Percentiles rank a stretch among this genome's conserved stretches.
Evolutionary conservation across 2,888 invertebrate genomes (phyloP).

Genomic region (Nineta flava): DNA sequence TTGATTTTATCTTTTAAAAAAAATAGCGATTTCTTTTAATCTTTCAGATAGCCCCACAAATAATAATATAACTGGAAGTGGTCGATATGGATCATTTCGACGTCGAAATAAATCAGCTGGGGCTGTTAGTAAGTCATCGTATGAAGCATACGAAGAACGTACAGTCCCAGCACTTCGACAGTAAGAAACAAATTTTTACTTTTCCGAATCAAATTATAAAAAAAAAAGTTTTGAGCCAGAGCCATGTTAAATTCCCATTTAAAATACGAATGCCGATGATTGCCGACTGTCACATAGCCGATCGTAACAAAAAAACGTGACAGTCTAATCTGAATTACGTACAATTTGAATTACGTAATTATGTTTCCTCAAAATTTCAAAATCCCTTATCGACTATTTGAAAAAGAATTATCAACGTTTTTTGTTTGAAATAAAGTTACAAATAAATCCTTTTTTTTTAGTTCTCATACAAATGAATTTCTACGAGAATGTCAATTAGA

Average conservation of each 20-base stretch:
- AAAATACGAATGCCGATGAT: neutral
- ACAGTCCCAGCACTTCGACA: slow-evolving; percentile 71
- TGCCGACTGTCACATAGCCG: neutral
- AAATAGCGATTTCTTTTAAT: slow-evolving; percentile 11
- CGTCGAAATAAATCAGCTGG: slow-evolving; percentile 50
- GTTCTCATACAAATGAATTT: slow-evolving; percentile 72
- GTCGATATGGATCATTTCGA: slow-evolving; percentile 35
- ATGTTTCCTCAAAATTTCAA: neutral
- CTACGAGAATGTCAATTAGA: slow-evolving; percentile 52
- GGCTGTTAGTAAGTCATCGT: slow-evolving; percentile 42
- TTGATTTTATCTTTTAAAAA: neutral
- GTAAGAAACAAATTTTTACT: slow-evolving; percentile 34
- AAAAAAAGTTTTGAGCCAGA: neutral
- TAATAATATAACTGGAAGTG: slow-evolving; percentile 15
- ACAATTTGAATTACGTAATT: neutral
- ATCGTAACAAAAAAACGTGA: neutral
- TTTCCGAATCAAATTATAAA: neutral
- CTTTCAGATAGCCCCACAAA: slow-evolving; percentile 33
- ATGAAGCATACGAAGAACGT: slow-evolving; percentile 77
- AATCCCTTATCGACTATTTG: neutral
- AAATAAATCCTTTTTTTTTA: slow-evolving; percentile 22
- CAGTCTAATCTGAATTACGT: neutral
- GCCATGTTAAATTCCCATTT: neutral
- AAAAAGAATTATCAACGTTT: neutral
- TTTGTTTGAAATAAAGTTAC: neutral